Conservation (phyloP, 2,113 vertebrate genomes). For the Cephalopterus ornatus region DNA sequence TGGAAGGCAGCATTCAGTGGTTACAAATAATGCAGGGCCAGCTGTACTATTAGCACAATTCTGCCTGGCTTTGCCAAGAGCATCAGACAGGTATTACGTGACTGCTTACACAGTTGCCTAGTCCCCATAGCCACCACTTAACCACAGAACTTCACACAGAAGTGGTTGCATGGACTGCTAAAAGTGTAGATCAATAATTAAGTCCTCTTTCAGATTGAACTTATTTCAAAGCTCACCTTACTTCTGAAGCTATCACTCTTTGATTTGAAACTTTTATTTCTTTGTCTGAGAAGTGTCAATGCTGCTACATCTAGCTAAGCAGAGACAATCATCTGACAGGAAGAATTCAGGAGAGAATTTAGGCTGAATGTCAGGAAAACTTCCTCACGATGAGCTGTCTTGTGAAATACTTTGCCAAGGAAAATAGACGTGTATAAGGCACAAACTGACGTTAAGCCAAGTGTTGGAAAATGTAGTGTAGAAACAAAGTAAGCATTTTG, state of each 20-base stretch:
- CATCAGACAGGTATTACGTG: background rate
- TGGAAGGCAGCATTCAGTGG: background rate
- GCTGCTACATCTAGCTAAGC: background rate
- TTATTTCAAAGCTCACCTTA: background rate
- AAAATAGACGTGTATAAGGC: background rate
- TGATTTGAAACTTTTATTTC: background rate
- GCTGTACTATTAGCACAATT: background rate
- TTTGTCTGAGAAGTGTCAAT: background rate
- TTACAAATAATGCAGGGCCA: background rate
- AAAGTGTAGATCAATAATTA: background rate
- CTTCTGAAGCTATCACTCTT: background rate
- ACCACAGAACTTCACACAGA: background rate
- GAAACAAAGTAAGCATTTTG: background rate
- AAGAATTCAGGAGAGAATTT: constrained; percentile 13
- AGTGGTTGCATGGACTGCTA: background rate
- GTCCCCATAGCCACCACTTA: background rate
- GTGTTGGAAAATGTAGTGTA: background rate
- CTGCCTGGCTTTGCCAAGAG: background rate
- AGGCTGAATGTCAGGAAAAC: constrained; percentile 6
- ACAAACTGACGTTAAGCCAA: background rate
- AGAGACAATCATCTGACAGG: background rate
- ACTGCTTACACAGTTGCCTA: background rate
- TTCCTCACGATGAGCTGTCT: background rate
- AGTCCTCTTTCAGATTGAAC: background rate
- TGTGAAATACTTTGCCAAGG: background rate